phyloP scores from a whole-genome alignment of 2,888 invertebrate genomes.

The Rhagophthalmus giganteus region DNA sequence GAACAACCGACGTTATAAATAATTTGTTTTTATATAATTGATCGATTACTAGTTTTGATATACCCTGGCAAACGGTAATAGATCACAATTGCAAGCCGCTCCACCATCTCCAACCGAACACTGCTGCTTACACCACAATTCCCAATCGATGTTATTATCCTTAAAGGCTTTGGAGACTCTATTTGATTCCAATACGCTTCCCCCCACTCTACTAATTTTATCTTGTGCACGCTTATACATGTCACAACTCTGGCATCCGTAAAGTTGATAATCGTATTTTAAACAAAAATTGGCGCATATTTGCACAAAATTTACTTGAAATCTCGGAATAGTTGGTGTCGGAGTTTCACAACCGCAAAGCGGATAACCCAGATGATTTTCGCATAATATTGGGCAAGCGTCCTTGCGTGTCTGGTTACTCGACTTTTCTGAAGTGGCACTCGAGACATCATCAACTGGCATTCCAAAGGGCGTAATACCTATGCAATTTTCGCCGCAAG shows the following conservation, averaged over 20 bases:
- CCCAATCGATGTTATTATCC: conserved; percentile 59
- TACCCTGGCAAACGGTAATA: conserved; percentile 62
- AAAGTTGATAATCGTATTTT: conserved; percentile 45
- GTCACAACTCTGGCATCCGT: conserved; percentile 57
- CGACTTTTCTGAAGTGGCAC: conserved; percentile 20
- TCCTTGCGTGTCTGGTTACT: conserved; percentile 56
- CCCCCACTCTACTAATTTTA: not conserved
- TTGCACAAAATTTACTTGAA: conserved; percentile 52
- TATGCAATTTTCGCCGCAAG: conserved; percentile 59
- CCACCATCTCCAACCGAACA: conserved; percentile 73
- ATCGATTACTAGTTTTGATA: too few relatives aligned
- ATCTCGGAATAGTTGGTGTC: conserved; percentile 4
- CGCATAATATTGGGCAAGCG: conserved; percentile 65
- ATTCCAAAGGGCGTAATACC: conserved; percentile 59
- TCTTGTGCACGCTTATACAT: not conserved
- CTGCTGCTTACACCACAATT: conserved; percentile 66
- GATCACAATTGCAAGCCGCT: conserved; percentile 74
- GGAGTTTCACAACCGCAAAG: conserved; percentile 57
- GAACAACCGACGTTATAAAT: too few relatives aligned
- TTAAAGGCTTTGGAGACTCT: not conserved
- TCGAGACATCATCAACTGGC: conserved; percentile 37
- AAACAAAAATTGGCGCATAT: conserved; percentile 61
- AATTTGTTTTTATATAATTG: too few relatives aligned
- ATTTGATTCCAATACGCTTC: not conserved
- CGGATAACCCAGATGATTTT: conserved; percentile 62